phyloP scores from a whole-genome alignment of 2,113 vertebrate species.

The Machaerirhynchus nigripectus region DNA sequence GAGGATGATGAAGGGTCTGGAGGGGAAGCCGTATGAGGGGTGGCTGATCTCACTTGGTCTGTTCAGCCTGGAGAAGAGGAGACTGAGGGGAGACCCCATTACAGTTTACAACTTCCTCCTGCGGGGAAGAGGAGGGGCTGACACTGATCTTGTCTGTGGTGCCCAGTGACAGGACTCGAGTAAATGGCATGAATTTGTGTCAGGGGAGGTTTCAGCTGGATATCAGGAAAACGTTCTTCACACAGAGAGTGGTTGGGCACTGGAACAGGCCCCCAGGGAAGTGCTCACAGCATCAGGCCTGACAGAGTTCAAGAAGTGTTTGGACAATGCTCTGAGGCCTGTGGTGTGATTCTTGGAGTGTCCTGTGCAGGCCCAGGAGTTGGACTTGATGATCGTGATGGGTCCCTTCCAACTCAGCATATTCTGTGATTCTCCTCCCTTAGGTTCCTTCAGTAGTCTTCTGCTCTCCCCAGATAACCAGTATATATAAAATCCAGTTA shows the following conservation, averaged over 20 bases:
- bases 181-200: neutral
- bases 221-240: neutral
- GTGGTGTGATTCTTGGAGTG: no score
- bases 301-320: neutral
- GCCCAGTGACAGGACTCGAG: neutral
- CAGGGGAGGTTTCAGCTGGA: neutral
- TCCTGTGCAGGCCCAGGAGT: neutral
- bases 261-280: neutral
- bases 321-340: neutral
- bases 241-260: neutral
- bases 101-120: accelerated
- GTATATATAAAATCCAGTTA: neutral
- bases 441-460: neutral
- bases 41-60: neutral
- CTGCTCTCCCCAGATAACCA: neutral
- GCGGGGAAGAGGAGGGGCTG: neutral
- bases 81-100: neutral
- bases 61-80: neutral
- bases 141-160: no score
- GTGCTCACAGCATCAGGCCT: no score
- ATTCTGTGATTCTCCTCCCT: neutral
- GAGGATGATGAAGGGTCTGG: neutral
- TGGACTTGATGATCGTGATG: accelerated
- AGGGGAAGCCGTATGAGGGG: neutral
- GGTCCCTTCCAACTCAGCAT: neutral